Evolutionary conservation across 2,888 invertebrate species (phyloP), one percentile per base, ranked within the genome.

Genomic region (Yponomeuta evonymella): DNA sequence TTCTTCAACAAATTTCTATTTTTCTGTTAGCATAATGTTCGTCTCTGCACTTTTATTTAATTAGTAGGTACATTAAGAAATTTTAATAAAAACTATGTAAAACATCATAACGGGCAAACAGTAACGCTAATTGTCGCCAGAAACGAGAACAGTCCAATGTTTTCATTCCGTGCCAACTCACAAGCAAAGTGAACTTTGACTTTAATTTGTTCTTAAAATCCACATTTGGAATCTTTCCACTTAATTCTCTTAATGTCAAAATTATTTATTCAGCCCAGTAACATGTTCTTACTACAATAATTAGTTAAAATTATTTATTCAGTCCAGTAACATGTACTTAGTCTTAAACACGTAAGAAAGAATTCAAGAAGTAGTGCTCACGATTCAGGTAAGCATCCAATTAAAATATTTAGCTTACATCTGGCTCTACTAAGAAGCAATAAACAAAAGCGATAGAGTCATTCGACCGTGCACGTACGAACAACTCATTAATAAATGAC

Each of bases 51-150:
- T 8, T 8, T 43, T 43, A 43, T 43, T 8, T 43, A 43, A 43
- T 8, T 43, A 36, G 36, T 36, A 36, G 4, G 4, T 36, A 36
- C 36, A 4, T 36, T 36, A 36, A 36, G 5, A 23, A 23, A 23
- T 33, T 33, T 43, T 43, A 43, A 43, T n/a, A 67, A 43, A n/a
- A 67, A 68, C 48, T 51, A 81, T 81, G 78, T 79, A 81, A 83
- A 79, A 78, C 10, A 36, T 63, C 63, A 67, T 67, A 70, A 72
- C 64, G 62, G 72, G 68, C 71, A 73, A 72, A 73, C 71, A 74
- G 86, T 89, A 89, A 90, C 90, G 87, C 84, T 83, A 87, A 87
- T 87, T 88, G 84, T 83, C 88, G 89, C 90, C 88, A 88, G 83
- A 84, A 89, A 88, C 83, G 84, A 87, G 87, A 87, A 81, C 88